Evolutionary conservation across 1,140 invertebrate genomes (phyloP).

Genomic region (Atta colombica): DNA sequence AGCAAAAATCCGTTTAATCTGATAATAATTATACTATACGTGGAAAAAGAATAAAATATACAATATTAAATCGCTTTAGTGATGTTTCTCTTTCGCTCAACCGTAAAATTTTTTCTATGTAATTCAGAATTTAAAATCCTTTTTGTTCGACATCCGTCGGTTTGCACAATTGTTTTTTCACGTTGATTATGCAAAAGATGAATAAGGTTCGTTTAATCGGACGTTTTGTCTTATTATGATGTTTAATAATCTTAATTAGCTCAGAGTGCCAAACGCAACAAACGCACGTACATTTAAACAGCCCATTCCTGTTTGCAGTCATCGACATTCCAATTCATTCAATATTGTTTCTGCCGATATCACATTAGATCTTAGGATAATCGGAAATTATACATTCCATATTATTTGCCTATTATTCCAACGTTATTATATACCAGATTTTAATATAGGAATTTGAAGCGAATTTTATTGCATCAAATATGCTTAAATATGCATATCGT

Average conservation of each 20-base stretch:
- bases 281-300: background rate
- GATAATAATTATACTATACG: background rate
- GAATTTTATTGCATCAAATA: background rate
- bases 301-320: background rate
- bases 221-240: background rate
- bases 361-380: conserved; percentile 31
- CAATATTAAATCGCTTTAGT: background rate
- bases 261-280: background rate
- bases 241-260: conserved; percentile 20
- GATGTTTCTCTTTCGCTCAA: background rate
- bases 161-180: background rate
- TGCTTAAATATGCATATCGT: background rate
- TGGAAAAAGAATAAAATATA: background rate
- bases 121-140: background rate
- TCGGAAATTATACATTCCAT: background rate
- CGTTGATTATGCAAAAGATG: conserved; percentile 1
- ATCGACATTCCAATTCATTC: conserved; percentile 38
- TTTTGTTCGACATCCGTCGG: background rate
- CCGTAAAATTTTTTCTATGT: background rate
- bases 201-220: background rate
- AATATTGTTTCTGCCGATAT: conserved; percentile 33
- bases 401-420: background rate
- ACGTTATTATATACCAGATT: conserved; percentile 7
- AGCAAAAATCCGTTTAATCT: background rate
- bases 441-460: background rate